These are phyloP conservation scores for Oreochromis mossambicus DNA, from an alignment of 2,797 vertebrate genomes.

Conservation along the genomic window DNA sequence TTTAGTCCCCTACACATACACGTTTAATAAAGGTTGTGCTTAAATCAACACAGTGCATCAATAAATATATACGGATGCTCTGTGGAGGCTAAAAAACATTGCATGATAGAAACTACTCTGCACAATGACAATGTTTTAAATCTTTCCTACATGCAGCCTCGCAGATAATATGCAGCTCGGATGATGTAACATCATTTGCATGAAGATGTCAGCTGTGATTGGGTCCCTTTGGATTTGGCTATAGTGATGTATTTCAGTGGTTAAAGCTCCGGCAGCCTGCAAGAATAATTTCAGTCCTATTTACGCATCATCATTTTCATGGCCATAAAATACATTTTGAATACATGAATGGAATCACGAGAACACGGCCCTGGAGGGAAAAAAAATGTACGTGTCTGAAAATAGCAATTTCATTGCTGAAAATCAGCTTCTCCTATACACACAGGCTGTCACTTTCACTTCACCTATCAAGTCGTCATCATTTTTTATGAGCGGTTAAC, in stretches of 20 bases:
- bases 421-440: not conserved
- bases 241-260: not conserved
- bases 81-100: not conserved
- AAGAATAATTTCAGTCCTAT: constrained; percentile 15
- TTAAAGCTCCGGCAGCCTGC: constrained; percentile 6
- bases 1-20: not conserved
- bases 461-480: not conserved
- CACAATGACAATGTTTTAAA: not conserved
- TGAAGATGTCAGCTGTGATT: not conserved
- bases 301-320: constrained; percentile 15
- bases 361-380: not conserved
- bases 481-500: not conserved
- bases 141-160: not conserved
- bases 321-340: constrained; percentile 23
- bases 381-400: not conserved
- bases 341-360: constrained; percentile 11
- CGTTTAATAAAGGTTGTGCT: not conserved
- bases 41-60: not conserved
- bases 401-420: not conserved
- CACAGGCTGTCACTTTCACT: not conserved
- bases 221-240: not conserved
- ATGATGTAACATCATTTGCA: not conserved
- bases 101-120: not conserved
- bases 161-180: not conserved
- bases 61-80: not conserved